Evolutionary conservation across 1,140 invertebrate species (phyloP).

Genomic region (Dryas iulia): DNA sequence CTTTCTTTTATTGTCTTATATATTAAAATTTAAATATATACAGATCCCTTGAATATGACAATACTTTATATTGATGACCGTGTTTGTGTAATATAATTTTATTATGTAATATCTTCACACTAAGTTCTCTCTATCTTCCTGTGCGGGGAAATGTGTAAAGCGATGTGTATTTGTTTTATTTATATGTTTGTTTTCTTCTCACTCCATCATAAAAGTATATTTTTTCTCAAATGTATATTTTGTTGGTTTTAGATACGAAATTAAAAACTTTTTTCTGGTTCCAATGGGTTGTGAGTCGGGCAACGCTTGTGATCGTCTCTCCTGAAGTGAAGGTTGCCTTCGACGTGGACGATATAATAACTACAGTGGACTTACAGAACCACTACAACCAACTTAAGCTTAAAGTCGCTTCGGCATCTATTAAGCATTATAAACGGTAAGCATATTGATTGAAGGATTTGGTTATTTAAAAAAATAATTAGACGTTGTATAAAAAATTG

Average conservation of each 20-base stretch:
- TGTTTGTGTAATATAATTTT: no score
- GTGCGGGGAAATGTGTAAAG: no score
- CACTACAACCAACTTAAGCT: slow-evolving; percentile 64
- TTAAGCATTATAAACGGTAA: slow-evolving; percentile 50
- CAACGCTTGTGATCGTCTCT: slow-evolving; percentile 42
- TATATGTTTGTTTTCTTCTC: not conserved
- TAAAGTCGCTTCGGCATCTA: slow-evolving; percentile 52
- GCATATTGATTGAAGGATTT: no score
- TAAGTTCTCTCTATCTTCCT: no score
- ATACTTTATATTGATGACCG: no score
- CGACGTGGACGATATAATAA: slow-evolving; percentile 55
- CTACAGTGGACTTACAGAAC: slow-evolving; percentile 52
- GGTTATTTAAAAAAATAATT: no score
- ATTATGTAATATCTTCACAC: no score
- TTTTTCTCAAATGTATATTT: not conserved
- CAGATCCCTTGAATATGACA: no score
- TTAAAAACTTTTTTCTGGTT: slow-evolving; percentile 62
- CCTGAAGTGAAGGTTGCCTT: slow-evolving; percentile 41
- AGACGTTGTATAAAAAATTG: no score
- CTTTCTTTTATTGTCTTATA: no score
- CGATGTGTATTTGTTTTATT: not conserved
- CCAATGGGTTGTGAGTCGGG: slow-evolving; percentile 66
- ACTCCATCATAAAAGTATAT: not conserved
- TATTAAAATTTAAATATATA: no score
- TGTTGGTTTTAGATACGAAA: slow-evolving; percentile 25